These are phyloP conservation scores for Psilanteris sp. DNA, from an alignment of 1,140 invertebrate species.

Conservation along the genomic window DNA sequence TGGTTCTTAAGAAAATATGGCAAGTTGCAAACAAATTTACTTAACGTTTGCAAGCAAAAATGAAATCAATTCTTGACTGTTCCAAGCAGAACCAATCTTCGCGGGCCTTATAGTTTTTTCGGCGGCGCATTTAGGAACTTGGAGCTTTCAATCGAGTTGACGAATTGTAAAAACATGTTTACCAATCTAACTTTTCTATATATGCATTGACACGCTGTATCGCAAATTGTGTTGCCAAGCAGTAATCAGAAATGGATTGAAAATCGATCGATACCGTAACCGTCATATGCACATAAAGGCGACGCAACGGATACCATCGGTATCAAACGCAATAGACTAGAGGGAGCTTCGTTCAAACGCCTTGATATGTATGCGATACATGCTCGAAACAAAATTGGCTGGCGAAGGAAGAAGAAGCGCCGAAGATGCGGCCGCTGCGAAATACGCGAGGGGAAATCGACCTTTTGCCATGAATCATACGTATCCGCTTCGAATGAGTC, in stretches of 20 bases:
- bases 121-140: too few relatives aligned
- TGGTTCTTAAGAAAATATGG: too few relatives aligned
- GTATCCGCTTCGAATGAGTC: slow-evolving; percentile 65
- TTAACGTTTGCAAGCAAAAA: too few relatives aligned
- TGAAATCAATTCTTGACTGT: too few relatives aligned
- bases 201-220: slow-evolving; percentile 55
- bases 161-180: slow-evolving; percentile 29
- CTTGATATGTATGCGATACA: slow-evolving; percentile 54
- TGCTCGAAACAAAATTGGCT: slow-evolving; percentile 65
- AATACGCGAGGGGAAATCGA: slow-evolving; percentile 56
- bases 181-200: slow-evolving; percentile 50
- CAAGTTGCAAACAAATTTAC: too few relatives aligned
- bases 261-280: slow-evolving; percentile 60
- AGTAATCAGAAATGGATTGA: slow-evolving; percentile 61
- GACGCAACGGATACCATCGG: slow-evolving; percentile 53
- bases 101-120: too few relatives aligned
- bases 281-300: slow-evolving; percentile 61
- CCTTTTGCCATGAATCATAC: slow-evolving; percentile 75
- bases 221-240: slow-evolving; percentile 51
- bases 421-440: slow-evolving; percentile 6
- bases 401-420: slow-evolving; percentile 16
- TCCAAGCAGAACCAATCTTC: too few relatives aligned
- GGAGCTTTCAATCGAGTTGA: too few relatives aligned
- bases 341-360: slow-evolving; percentile 44
- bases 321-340: slow-evolving; percentile 33